Conservation (phyloP, 2,797 vertebrate species). For the Pipistrellus nathusii region DNA sequence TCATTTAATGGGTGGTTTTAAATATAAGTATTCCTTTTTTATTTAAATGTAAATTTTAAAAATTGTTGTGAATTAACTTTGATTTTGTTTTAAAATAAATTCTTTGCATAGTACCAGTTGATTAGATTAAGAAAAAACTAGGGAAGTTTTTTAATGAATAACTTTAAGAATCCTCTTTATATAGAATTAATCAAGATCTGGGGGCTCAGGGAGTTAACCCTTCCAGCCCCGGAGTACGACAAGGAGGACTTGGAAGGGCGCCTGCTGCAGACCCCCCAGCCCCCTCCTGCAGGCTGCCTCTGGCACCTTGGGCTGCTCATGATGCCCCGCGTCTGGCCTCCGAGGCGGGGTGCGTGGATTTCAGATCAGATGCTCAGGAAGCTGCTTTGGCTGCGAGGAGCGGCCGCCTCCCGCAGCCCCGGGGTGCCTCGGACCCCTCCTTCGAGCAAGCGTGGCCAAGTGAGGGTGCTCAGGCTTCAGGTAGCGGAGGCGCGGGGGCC, state of each 20-base stretch:
- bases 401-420: too few relatives aligned
- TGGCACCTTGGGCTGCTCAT: not conserved
- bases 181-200: slow-evolving; percentile 45
- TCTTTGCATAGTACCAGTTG: not conserved
- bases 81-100: slow-evolving; percentile 17
- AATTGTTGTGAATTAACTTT: slow-evolving; percentile 52
- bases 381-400: not conserved
- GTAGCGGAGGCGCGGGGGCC: slow-evolving; percentile 52
- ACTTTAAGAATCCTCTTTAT: slow-evolving; percentile 44
- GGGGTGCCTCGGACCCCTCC: slow-evolving; percentile 76
- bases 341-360: not conserved
- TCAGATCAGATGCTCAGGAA: not conserved
- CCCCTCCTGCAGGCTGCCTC: not conserved
- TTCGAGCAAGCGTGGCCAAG: slow-evolving; percentile 71
- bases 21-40: not conserved
- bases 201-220: not conserved
- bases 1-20: not conserved
- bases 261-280: not conserved
- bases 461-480: slow-evolving; percentile 64
- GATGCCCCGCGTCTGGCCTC: not conserved
- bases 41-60: not conserved
- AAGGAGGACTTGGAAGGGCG: not conserved
- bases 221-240: not conserved
- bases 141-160: slow-evolving; percentile 48
- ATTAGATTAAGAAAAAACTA: slow-evolving; percentile 61